phyloP scores from a whole-genome alignment of 1,140 invertebrate genomes.

The Camponotus vicinus region DNA sequence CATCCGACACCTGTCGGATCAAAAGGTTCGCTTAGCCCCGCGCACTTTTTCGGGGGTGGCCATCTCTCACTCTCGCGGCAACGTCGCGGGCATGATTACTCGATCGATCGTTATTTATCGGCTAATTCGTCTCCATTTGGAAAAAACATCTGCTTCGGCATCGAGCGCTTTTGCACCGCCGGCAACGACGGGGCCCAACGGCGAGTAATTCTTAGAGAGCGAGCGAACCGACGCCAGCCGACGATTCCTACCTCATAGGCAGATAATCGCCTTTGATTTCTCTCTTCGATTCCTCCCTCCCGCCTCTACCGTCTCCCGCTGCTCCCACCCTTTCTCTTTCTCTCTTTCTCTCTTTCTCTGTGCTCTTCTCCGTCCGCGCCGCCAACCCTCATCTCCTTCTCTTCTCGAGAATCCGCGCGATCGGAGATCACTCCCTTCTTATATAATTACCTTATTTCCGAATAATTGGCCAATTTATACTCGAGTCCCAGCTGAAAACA shows the following conservation, averaged over 20 bases:
- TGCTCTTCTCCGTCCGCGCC: conserved; percentile 33
- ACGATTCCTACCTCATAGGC: conserved; percentile 85
- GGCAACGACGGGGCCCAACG: conserved; percentile 74
- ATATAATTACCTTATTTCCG: conserved; percentile 87
- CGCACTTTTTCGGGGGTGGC: conserved; percentile 16
- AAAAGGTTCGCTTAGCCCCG: conserved; percentile 26
- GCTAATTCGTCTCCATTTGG: conserved; percentile 74
- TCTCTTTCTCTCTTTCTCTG: conserved; percentile 39
- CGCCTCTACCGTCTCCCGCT: conserved; percentile 66
- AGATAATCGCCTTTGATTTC: conserved; percentile 86
- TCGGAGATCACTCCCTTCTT: conserved; percentile 85
- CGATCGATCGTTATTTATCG: conserved; percentile 70
- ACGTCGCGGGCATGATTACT: conserved; percentile 46
- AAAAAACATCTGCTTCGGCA: conserved; percentile 73
- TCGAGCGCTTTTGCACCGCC: conserved; percentile 68
- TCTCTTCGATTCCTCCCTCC: conserved; percentile 84
- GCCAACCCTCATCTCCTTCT: conserved; percentile 66
- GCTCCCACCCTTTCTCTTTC: conserved; percentile 63
- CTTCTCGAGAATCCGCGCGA: conserved; percentile 73
- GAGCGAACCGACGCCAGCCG: conserved; percentile 74
- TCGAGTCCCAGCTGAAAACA: conserved; percentile 86
- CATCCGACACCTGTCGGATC: conserved; percentile 55
- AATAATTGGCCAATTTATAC: conserved; percentile 87
- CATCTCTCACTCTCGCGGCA: conserved; percentile 6
- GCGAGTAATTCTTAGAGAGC: conserved; percentile 79